Evolutionary conservation across 2,888 invertebrate species (phyloP).

Genomic region (Prosapia bicincta): DNA sequence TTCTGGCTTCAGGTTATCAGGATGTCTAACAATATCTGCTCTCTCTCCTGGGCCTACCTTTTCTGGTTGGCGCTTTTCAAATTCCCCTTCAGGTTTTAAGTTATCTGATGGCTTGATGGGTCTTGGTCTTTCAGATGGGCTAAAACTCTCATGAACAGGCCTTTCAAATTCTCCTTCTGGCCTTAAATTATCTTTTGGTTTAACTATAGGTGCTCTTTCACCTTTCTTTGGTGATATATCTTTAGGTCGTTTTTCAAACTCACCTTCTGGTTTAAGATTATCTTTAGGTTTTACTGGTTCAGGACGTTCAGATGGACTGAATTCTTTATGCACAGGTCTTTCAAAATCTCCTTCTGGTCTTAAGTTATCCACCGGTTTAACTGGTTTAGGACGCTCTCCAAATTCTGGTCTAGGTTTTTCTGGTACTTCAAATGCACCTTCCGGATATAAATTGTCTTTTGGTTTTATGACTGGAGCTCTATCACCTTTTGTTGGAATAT

Average conservation of each 20-base stretch:
- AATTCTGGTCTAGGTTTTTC: slow-evolving; percentile 44
- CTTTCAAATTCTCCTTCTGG: slow-evolving; percentile 50
- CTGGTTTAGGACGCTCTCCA: slow-evolving; percentile 48
- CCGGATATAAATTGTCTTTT: slow-evolving; percentile 51
- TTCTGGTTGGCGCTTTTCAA: slow-evolving; percentile 41
- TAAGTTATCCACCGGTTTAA: slow-evolving; percentile 46
- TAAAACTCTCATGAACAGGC: slow-evolving; percentile 41
- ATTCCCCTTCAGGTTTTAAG: slow-evolving; percentile 44
- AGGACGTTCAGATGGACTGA: slow-evolving; percentile 52
- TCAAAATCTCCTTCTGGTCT: slow-evolving; percentile 51
- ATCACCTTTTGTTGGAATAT: slow-evolving; percentile 51
- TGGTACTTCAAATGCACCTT: slow-evolving; percentile 48
- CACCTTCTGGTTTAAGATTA: slow-evolving; percentile 50
- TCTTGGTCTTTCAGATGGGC: slow-evolving; percentile 46
- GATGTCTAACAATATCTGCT: slow-evolving; percentile 39
- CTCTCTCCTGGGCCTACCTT: slow-evolving; percentile 39
- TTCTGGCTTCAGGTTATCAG: slow-evolving; percentile 49
- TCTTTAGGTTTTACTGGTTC: slow-evolving; percentile 51
- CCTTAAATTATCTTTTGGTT: slow-evolving; percentile 52
- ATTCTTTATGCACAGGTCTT: slow-evolving; percentile 45
- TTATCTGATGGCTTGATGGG: slow-evolving; percentile 40
- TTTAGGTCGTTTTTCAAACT: slow-evolving; percentile 42
- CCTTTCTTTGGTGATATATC: slow-evolving; percentile 43
- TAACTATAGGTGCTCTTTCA: slow-evolving; percentile 50
- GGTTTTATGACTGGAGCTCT: slow-evolving; percentile 49